A percentile compares a stretch with the other conserved stretches of the same genome.
These are phyloP conservation scores for Alviniconcha strummeri DNA, from an alignment of 2,888 invertebrate genomes.

Conservation along the genomic window DNA sequence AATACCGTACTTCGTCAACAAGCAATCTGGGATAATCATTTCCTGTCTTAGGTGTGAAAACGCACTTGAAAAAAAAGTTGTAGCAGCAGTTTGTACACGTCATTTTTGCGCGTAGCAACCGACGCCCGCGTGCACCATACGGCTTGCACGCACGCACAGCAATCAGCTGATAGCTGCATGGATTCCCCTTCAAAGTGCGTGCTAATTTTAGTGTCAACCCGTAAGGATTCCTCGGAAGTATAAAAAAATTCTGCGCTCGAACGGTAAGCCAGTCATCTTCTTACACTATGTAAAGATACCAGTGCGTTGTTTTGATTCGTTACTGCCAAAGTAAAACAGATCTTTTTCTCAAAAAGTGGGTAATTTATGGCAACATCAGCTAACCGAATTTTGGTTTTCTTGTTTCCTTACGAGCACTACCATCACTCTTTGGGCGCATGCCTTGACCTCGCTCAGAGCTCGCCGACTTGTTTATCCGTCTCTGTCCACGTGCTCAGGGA, in stretches of 20 bases:
- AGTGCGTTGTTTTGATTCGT: not conserved
- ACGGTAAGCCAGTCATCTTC: not conserved
- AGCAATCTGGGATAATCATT: not conserved
- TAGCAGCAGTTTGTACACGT: not conserved
- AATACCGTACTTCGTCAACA: not conserved
- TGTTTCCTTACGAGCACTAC: slow-evolving; percentile 25
- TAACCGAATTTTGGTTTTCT: not conserved
- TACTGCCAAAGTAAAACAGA: not conserved
- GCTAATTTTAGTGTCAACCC: slow-evolving; percentile 18
- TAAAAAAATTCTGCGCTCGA: too few relatives aligned
- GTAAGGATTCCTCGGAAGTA: not conserved
- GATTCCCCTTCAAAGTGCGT: slow-evolving; percentile 17
- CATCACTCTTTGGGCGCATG: slow-evolving; percentile 27
- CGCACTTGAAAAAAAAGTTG: not conserved
- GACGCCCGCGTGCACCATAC: not conserved
- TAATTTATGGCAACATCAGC: not conserved
- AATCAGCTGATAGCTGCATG: slow-evolving; percentile 42
- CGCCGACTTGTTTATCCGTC: slow-evolving; percentile 29
- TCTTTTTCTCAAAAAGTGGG: not conserved
- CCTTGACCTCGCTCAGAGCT: slow-evolving; percentile 32
- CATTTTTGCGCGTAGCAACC: slow-evolving; percentile 25
- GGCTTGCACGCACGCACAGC: slow-evolving; percentile 4
- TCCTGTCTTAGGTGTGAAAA: not conserved
- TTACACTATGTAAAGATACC: not conserved
- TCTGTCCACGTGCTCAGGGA: slow-evolving; percentile 51